A percentile compares a stretch with the other conserved stretches of the same genome.
phyloP scores from a whole-genome alignment of 2,888 invertebrate genomes.

The Tenthredo mesomela region DNA sequence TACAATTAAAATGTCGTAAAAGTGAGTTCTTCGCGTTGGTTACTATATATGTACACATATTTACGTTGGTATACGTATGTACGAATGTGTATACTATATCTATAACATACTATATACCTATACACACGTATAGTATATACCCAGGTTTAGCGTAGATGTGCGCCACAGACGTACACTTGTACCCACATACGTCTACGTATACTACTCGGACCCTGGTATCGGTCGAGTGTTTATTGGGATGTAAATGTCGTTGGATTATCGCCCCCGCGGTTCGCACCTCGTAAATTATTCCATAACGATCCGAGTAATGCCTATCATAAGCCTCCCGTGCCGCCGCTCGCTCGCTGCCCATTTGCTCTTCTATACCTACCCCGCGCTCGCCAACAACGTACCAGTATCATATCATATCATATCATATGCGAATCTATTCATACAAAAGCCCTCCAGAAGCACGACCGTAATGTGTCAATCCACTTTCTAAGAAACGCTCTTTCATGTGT shows the following conservation, averaged over 20 bases:
- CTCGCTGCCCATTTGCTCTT: slow-evolving; percentile 26
- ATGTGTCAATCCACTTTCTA: background rate
- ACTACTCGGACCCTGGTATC: slow-evolving; percentile 60
- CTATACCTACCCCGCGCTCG: background rate
- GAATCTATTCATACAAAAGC: background rate
- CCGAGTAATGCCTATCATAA: slow-evolving; percentile 77
- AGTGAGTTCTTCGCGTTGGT: slow-evolving; percentile 61
- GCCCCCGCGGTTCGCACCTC: slow-evolving; percentile 77
- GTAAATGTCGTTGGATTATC: slow-evolving; percentile 78
- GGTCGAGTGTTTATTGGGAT: slow-evolving; percentile 76
- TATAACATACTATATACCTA: background rate
- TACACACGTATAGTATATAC: background rate
- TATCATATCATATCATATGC: background rate
- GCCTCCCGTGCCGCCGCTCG: slow-evolving; percentile 71
- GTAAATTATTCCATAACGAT: slow-evolving; percentile 78
- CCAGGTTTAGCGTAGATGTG: background rate
- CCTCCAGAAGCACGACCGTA: background rate
- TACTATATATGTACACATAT: background rate
- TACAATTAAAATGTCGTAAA: slow-evolving; percentile 76
- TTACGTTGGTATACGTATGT: background rate
- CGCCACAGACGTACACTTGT: background rate
- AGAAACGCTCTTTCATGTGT: background rate
- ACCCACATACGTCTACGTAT: background rate
- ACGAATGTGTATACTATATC: slow-evolving; percentile 13
- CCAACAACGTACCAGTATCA: background rate